Evolutionary conservation across 2,888 invertebrate species (phyloP), one percentile per base, ranked within the genome.

Genomic region (Lycia hirtaria): DNA sequence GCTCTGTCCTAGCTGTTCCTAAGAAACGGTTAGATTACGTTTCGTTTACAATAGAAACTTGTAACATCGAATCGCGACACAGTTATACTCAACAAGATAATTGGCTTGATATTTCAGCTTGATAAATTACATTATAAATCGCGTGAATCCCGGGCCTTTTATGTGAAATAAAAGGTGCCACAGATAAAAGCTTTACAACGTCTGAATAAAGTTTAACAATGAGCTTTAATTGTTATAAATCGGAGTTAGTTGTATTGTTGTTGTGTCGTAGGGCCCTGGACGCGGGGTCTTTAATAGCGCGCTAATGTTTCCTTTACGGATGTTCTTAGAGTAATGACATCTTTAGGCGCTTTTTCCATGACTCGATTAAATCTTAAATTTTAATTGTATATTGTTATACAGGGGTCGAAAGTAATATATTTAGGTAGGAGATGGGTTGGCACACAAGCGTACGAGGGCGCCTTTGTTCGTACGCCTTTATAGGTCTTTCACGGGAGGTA

Each of bases 101-200:
- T 85, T 85, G 84, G 84, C 63, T 75, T 84, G 84, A 83, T 83
- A 85, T 84, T 83, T 79, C 83, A 83, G 79, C 76, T 72, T 83
- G 82, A 85, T 85, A 81, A 83, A 85, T 85, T 81, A 78, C 81
- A 79, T 78, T 79, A 80, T 85, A 83, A 84, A 83, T 85, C 82
- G 52, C 19, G 32, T 22, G 26, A 58, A 49, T 49, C 44, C 58
- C 32, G 26, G 49, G 45, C 53, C 53, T 45, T 58, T 58, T 58
- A 53, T 53, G 49, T 50, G 45, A 54, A 54, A 58, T 54, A 58
- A 49, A 58, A 53, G 53, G 53, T 53, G 53, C 37, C 56, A 56
- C 56, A 56, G 56, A 53, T 58, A 58, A 58, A 58, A 58, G 58
- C 58, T 49, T 58, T 54, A 54, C 58, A 58, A 49, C 53, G 58